phyloP scores from a whole-genome alignment of 23 tunicate genomes.

The Diplosoma virens region DNA sequence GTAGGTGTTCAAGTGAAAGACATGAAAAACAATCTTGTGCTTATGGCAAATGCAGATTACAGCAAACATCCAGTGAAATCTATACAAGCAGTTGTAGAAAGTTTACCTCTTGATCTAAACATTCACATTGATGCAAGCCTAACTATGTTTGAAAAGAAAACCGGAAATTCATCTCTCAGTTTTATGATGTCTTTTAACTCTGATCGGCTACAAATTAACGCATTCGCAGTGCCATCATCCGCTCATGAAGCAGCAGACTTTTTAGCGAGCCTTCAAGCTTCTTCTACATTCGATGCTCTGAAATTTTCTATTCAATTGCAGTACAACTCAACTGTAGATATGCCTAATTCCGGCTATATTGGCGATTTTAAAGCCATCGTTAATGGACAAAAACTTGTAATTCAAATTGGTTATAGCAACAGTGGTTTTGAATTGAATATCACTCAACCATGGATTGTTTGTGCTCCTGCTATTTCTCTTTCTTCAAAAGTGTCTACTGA shows the following conservation, averaged over 20 bases:
- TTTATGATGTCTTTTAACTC: not conserved
- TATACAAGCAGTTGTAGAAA: no score
- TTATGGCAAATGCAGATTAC: no score
- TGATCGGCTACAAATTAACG: no score
- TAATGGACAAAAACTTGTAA: not conserved
- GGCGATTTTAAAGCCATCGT: not conserved
- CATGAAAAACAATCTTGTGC: no score
- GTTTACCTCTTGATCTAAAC: no score
- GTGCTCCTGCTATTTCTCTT: not conserved
- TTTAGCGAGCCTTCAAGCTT: not conserved
- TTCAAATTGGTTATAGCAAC: not conserved
- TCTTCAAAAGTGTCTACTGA: not conserved
- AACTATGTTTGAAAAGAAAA: not conserved
- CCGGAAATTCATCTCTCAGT: not conserved
- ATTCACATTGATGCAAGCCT: no score
- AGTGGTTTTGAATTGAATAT: not conserved
- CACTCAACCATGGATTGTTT: conserved; percentile 14
- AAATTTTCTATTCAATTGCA: not conserved
- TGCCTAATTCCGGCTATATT: not conserved
- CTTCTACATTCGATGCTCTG: not conserved
- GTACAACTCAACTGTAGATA: not conserved
- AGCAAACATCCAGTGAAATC: no score
- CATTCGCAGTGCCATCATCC: conserved; percentile 25
- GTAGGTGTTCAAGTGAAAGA: no score
- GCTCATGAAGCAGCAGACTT: conserved; percentile 16